Evolutionary conservation across 2,888 invertebrate species (phyloP), one percentile per base, ranked within the genome.

Genomic region (Leptinotarsa tumamoca): DNA sequence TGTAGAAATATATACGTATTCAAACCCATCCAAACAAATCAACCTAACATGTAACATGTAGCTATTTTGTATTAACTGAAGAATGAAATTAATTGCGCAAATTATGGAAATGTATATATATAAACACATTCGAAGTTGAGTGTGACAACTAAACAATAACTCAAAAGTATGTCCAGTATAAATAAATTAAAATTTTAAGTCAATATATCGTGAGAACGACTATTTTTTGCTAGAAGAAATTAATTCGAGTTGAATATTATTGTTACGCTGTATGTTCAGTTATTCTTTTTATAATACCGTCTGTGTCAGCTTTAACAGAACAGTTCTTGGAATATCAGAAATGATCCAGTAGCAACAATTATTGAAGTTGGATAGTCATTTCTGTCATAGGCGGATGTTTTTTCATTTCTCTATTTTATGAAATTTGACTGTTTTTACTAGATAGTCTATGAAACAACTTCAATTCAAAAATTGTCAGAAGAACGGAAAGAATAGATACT

Each of bases 111-210:
- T 79, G 77, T 77, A 79, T 71, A 79, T 79, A 78, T 49, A 56
- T 77, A 78, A 80, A 70, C 75, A 81, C 80, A 80, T 78, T 79
- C 80, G 73, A 70, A 72, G 72, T 70, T 72, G 79, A 74, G 79
- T 82, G 83, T 83, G 82, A 83, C 82, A 76, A 80, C 33, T 81
- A 78, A 80, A 82, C 83, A 83, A 83, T 83, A 82, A 82, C 67
- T 74, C 73, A 78, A 73, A 78, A 81, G 74, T 80, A 71, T 81
- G 82, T 81, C 80, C 82, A 81, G 72, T 80, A 77, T 70, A 67
- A 74, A 78, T 67, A 71, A 70, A 75, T 58, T 76, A 69, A 73
- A 78, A 75, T 76, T 67, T 68, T 78, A 77, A 78, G 78, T 80
- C 79, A 79, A 80, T 79, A 76, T 78, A 73, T 74, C 67, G 68